phyloP scores from a whole-genome alignment of 2,797 vertebrate genomes.

The Podarcis siculus region DNA sequence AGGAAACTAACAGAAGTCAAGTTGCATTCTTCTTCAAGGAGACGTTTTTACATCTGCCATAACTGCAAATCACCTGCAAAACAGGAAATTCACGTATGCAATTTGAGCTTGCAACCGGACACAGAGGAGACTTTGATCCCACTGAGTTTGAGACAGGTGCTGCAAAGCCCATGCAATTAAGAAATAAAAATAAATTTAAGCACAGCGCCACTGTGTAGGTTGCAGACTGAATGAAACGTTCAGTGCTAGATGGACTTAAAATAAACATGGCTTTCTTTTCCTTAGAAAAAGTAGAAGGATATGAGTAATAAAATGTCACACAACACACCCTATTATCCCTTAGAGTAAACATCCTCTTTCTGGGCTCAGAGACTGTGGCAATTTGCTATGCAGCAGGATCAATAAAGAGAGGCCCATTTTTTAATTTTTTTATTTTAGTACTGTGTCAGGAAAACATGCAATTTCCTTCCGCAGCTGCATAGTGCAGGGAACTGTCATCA shows the following conservation, averaged over 20 bases:
- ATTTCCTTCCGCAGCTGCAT: not conserved
- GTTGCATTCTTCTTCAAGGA: not conserved
- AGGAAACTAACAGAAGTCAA: not conserved
- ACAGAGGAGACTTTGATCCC: rapidly evolving
- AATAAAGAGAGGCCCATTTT: not conserved
- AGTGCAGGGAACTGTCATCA: not conserved
- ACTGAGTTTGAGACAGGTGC: not conserved
- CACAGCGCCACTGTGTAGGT: not conserved
- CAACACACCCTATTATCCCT: constrained; percentile 30
- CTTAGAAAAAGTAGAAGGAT: constrained; percentile 27
- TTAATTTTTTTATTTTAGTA: not conserved
- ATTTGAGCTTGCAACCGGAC: not conserved
- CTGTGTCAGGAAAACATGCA: not conserved
- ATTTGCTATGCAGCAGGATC: not conserved
- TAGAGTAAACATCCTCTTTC: constrained; percentile 19
- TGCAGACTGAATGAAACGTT: constrained; percentile 9
- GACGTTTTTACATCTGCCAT: not conserved
- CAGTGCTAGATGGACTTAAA: not conserved
- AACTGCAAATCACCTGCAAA: not conserved
- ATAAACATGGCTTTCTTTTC: constrained; percentile 12
- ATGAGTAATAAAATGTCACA: constrained; percentile 35
- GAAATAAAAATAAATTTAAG: constrained; percentile 27
- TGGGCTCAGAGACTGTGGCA: not conserved
- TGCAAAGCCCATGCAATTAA: constrained; percentile 7
- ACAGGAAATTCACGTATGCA: not conserved